A percentile compares a stretch with the other conserved stretches of the same genome.
Conservation (phyloP, 2,113 vertebrate species). For the Dasyurus viverrinus region DNA sequence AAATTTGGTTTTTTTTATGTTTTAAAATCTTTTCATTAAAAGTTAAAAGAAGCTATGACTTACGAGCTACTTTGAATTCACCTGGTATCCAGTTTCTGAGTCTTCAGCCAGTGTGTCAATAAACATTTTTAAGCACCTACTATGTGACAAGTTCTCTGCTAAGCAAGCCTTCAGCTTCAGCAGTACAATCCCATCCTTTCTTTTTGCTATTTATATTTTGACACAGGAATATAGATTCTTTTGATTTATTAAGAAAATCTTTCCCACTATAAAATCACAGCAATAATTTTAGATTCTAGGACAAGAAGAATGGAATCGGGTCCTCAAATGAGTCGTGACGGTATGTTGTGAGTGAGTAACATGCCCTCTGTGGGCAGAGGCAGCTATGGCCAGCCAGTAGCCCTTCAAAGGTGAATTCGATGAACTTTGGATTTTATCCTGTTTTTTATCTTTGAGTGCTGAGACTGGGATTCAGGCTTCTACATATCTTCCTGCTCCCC, state of each 20-base stretch:
- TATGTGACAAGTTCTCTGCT: background rate
- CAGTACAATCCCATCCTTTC: background rate
- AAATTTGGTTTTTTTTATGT: background rate
- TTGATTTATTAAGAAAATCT: background rate
- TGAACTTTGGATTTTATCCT: constrained; percentile 3
- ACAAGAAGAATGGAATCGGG: constrained; percentile 12
- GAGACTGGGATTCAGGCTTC: constrained; percentile 30
- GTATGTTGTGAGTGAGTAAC: background rate
- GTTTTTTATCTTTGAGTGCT: constrained; percentile 43
- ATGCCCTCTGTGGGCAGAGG: background rate
- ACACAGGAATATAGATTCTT: background rate
- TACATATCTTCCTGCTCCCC: constrained; percentile 10
- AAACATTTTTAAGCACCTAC: background rate
- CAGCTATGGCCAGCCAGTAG: background rate
- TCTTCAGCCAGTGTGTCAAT: background rate
- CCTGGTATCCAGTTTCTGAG: background rate
- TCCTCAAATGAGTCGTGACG: background rate
- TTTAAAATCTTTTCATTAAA: background rate
- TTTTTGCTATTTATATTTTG: background rate
- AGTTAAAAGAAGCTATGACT: background rate
- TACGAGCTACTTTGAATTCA: background rate
- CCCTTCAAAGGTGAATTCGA: background rate
- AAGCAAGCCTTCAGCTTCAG: background rate
- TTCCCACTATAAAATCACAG: background rate
- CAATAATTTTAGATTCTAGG: background rate